Percentiles rank a stretch among this genome's conserved stretches.
Evolutionary conservation across 2,113 vertebrate species (phyloP).

Genomic region (Odontesthes bonariensis): DNA sequence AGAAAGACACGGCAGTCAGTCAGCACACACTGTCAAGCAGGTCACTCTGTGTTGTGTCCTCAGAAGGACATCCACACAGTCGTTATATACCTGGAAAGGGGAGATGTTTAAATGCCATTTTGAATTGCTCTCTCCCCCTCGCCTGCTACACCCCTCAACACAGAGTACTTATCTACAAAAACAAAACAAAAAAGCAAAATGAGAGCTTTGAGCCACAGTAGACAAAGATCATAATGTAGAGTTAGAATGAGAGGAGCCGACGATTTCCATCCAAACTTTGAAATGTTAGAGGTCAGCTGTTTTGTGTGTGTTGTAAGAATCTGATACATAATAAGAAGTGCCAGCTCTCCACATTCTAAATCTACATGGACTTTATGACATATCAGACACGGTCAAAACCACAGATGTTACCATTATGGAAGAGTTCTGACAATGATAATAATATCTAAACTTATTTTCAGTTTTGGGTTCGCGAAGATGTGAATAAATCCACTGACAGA

Average conservation of each 20-base stretch:
- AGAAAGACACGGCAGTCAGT: constrained; percentile 84
- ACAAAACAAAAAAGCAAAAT: constrained; percentile 80
- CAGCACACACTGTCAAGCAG: constrained; percentile 82
- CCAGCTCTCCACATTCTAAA: constrained; percentile 69
- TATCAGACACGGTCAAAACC: constrained; percentile 74
- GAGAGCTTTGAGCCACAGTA: constrained; percentile 79
- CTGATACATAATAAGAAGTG: constrained; percentile 34
- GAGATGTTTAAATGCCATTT: constrained; percentile 87
- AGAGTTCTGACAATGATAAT: constrained; percentile 72
- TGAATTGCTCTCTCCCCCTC: constrained; percentile 82
- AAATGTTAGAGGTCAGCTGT: constrained; percentile 1
- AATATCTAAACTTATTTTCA: neutral
- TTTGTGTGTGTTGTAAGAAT: constrained; percentile 25
- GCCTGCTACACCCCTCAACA: constrained; percentile 86
- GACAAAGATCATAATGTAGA: constrained; percentile 69
- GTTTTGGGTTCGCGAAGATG: constrained; percentile 4
- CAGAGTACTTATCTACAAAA: constrained; percentile 88
- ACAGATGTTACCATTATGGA: constrained; percentile 65
- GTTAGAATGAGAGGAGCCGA: constrained; percentile 69
- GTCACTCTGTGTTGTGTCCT: constrained; percentile 76
- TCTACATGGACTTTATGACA: constrained; percentile 62
- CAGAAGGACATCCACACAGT: constrained; percentile 79
- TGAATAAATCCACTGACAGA: constrained; percentile 56
- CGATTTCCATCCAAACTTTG: constrained; percentile 27
- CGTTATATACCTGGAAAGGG: constrained; percentile 85